A percentile compares a stretch with the other conserved stretches of the same genome.
These are phyloP conservation scores for Drosophila formosana DNA, from an alignment of 2,888 invertebrate species.

Conservation along the genomic window DNA sequence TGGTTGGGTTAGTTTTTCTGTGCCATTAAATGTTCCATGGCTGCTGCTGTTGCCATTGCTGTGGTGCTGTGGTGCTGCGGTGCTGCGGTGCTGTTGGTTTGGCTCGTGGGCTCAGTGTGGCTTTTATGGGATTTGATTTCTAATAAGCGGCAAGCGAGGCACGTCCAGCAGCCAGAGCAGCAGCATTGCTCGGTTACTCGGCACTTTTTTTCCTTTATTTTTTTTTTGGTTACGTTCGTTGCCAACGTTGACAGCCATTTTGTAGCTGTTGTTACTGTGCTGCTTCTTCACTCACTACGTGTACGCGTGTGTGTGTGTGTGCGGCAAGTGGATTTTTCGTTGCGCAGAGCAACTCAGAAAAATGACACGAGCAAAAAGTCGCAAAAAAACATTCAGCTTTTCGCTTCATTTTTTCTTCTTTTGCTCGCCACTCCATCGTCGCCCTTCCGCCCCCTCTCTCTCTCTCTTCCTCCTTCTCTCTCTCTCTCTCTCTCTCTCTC, in stretches of 20 bases:
- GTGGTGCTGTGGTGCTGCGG: slow-evolving; percentile 7
- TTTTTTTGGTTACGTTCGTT: slow-evolving; percentile 43
- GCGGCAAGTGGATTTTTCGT: slow-evolving; percentile 66
- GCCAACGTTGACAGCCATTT: slow-evolving; percentile 71
- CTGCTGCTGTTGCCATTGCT: slow-evolving; percentile 5
- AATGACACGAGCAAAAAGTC: slow-evolving; percentile 58
- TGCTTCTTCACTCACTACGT: slow-evolving; percentile 1
- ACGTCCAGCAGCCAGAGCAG: slow-evolving; percentile 55
- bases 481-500: slow-evolving; percentile 23
- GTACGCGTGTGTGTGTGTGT: slow-evolving; percentile 16
- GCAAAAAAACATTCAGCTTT: slow-evolving; percentile 50
- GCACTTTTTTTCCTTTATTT: slow-evolving; percentile 2
- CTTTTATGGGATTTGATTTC: slow-evolving; percentile 82
- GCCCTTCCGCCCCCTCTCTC: slow-evolving; percentile 14
- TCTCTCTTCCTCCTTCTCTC: slow-evolving; percentile 4
- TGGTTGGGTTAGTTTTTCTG: slow-evolving; percentile 58
- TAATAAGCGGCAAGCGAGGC: slow-evolving; percentile 80
- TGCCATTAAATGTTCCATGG: slow-evolving; percentile 55
- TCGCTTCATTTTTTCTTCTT: slow-evolving; percentile 55
- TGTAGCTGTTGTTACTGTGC: slow-evolving; percentile 42
- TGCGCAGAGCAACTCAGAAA: slow-evolving; percentile 67
- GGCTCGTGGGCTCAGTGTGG: slow-evolving; percentile 71
- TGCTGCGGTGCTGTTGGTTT: slow-evolving; percentile 28
- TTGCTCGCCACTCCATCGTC: slow-evolving; percentile 9
- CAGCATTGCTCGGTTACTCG: slow-evolving; percentile 36